Base-by-base conservation (phyloP, 2,797 vertebrate genomes). In the Distichodus sexfasciatus region DNA sequence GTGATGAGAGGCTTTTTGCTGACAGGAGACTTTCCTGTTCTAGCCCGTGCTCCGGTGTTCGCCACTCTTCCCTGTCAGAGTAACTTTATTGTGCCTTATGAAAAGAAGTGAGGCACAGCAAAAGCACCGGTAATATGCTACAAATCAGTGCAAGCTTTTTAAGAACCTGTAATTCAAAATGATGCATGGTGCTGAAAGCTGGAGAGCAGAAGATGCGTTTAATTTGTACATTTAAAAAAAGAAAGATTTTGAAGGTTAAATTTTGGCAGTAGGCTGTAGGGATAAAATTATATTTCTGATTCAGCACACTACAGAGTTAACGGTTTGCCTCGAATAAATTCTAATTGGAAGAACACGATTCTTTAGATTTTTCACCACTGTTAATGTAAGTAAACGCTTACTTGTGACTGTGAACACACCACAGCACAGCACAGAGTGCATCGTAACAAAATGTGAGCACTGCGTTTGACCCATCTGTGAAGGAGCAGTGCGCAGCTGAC, bases 21-120 rank as follows among this genome's bases (percentile, higher is more conserved):
- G 70, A 76, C 71, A 62, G 47, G 36, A 71, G 41, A 26, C 10
- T 72, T 75, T 75, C n/a, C 17, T 55, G 35, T 66, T 75, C 36
- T 29, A 35, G 33, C 21, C 17, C 15, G 8, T 38, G 36, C 61
- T 40, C 38, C 8, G 62, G 29, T 66, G 50, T 69, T 66, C 40
- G 41, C 28, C 55, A 75, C 17, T 15, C 40, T 23, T 17, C 33
- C 31, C 64, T 69, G 69, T 78, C 76, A 72, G 53, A 23, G 50
- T 31, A 72, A 71, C 40, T 58, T 70, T 57, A 69, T 60, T 38
- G 65, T 47, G 61, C 28, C 29, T 61, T 58, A 62, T 28, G 61
- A 66, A 50, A 38, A 12, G 47, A 68, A 33, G 19, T 31, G 63
- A 54, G 28, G 41, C 24, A 15, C 44, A 67, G 48, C 53, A 26